Evolutionary conservation across 1,140 invertebrate genomes (phyloP), one percentile per base, ranked within the genome.

Genomic region (Dendroctonus ponderosae): DNA sequence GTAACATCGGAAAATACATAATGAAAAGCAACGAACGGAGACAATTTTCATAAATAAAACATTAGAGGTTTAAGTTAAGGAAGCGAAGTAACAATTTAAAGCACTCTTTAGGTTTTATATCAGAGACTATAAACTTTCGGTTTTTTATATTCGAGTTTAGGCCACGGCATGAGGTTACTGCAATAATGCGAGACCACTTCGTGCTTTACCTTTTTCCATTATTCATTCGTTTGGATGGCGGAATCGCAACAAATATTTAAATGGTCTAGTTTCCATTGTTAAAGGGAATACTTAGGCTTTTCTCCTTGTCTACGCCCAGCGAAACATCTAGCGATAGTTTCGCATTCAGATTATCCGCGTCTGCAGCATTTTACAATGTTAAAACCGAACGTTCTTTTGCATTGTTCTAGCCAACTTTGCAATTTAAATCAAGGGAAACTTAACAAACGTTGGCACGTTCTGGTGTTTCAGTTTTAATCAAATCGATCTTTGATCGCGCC

Each of bases 201-300:
- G 60, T 62, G 60, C 60, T 42, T 52, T 52, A 62, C 60, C 48
- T 62, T 62, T 62, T 62, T 62, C 60, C 60, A 62, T 62, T 48
- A 62, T 62, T 62, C 60, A 62, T 52, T 52, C 8, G 48, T 62
- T 62, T 52, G 60, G 60, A 49, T 62, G 60, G 50, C 49, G 50
- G 60, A 52, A 62, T 62, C 60, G 48, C 60, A 62, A 62, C 60
- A 62, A 62, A 62, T 62, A 62, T 62, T 62, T 62, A 62, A 62
- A 62, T 62, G 60, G 60, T 62, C 60, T 52, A 62, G 60, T 62
- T 62, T 62, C 60, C 60, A 62, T 62, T 62, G 60, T 62, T 62
- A 52, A 52, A 42, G 40, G 49, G 38, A 62, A 62, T 60, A 60
- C 48, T 50, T 60, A 44, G 44, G 15, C 37, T n/a, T 15, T 58